Evolutionary conservation across 2,113 vertebrate genomes (phyloP), one percentile per base, ranked within the genome.

Genomic region (Pleuronectes platessa): DNA sequence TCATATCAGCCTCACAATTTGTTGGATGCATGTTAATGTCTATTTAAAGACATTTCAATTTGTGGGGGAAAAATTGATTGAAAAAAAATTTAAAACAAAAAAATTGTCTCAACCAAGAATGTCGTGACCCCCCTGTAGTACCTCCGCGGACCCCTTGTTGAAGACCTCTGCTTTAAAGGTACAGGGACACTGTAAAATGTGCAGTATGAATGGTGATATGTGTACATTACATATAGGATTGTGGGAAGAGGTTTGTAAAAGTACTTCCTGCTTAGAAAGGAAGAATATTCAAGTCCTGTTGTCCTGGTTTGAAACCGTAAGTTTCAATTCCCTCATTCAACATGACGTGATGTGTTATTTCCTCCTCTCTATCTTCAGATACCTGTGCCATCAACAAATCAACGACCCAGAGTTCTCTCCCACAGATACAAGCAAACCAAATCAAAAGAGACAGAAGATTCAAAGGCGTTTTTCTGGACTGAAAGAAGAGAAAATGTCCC

Each of bases 401-500:
- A 58, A 61, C 45, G 42, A 51, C 21, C 20, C 20, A 47, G 15
- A 68, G 3, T 4, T 8, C 21, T 40, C 47, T 67, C 31, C 37
- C 27, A 40, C 54, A 21, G 37, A 78, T 45, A 31, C 13, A 24
- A 62, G 72, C 47, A 54, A 71, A 51, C 7, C 0, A 56, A 66
- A 51, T 5, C 15, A 37, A 21, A 27, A 26, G 51, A 42, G 35
- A 51, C 45, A 3, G 62, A 42, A 1, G 3, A 8, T 62, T 45
- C 56, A 45, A 14, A 45, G 51, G 59, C 58, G 56, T 62, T 47
- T 65, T 37, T 6, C 21, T 51, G 47, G 17, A 40, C 20, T 15
- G 17, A 3, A 62, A 45, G 37, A 20, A 61, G 65, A 71, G 24
- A 61, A 76, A 53, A 94, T 94, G 93, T 71, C 21, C 2, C 15